Evolutionary conservation across 2,888 invertebrate genomes (phyloP), one percentile per base, ranked within the genome.

Genomic region (Sialis fuliginosa): DNA sequence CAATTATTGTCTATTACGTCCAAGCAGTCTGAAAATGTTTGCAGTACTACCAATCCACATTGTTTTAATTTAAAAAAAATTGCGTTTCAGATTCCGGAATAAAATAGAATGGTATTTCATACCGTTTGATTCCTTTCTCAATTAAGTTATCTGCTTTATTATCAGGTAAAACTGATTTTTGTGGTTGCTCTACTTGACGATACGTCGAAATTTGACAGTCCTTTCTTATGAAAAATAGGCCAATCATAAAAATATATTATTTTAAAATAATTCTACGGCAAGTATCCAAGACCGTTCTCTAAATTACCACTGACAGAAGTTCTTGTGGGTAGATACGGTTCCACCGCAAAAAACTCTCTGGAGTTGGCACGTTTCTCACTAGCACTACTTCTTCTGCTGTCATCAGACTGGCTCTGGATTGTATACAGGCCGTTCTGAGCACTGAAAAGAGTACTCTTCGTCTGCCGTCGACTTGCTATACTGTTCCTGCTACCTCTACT

Each of bases 201-300:
- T 22, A 22, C 22, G 22, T 22, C 22, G 22, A 22, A 22, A 22
- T 22, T 22, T 22, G 22, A 22, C 4, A 4, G 22, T 22, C 22
- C 4, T 22, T 22, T 22, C 22, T 22, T 22, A 22, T 22, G 22
- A 22, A 22, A 22, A 22, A 22, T 22, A 4, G 22, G 22, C 22
- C 22, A 22, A 22, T 22, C 31, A 42, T 31, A 42, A 42, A 42
- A 32, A 22, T 42, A 32, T 42, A 22, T 32, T 31, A 22, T 31
- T 31, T 31, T 32, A 4, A n/a, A 32, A 9, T 10, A 22, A 22
- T 35, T 35, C 33, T 59, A 77, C 9, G 78, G 79, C 48, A 79
- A 61, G 59, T 79, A 79, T 6, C 79, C 79, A 30, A 79, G 60
- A 5, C 77, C 77, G 54, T 77, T 75, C 59, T 78, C 78, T 37